phyloP scores from a whole-genome alignment of 1,140 invertebrate genomes.

The Drosophila mauritiana region DNA sequence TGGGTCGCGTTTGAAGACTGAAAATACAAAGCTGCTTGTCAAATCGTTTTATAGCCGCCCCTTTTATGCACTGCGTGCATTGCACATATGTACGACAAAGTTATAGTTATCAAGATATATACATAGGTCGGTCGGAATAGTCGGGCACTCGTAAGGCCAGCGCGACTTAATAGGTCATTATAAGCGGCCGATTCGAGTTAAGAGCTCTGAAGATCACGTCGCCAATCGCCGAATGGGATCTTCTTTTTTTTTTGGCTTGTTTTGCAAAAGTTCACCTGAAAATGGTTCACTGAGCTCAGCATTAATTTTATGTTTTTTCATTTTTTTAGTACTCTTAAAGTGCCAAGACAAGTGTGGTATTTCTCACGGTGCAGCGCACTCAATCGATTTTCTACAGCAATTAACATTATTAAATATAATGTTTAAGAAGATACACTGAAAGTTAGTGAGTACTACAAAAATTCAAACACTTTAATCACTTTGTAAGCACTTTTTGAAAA shows the following conservation, averaged over 20 bases:
- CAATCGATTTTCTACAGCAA: constrained; percentile 22
- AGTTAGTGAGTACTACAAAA: not conserved
- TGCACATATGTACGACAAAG: constrained; percentile 20
- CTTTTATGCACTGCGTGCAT: constrained; percentile 31
- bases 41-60: constrained; percentile 65
- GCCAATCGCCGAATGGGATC: constrained; percentile 18
- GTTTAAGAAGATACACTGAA: constrained; percentile 14
- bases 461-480: not conserved
- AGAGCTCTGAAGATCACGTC: constrained; percentile 43
- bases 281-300: constrained; percentile 7
- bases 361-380: constrained; percentile 28
- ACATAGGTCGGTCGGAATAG: constrained; percentile 17
- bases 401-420: constrained; percentile 31
- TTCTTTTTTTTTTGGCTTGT: constrained; percentile 7
- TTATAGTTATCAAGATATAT: constrained; percentile 33
- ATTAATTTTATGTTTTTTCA: constrained; percentile 3
- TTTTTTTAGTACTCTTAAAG: not conserved
- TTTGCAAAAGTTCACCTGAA: constrained; percentile 12
- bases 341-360: not conserved
- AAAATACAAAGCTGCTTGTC: constrained; percentile 68
- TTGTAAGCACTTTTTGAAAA: not conserved
- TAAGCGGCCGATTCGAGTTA: constrained; percentile 22
- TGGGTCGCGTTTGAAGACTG: constrained; percentile 50
- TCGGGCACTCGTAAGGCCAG: constrained; percentile 35
- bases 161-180: constrained; percentile 56